Conservation (phyloP, 2,888 invertebrate genomes). For the Copidosoma aretas region DNA sequence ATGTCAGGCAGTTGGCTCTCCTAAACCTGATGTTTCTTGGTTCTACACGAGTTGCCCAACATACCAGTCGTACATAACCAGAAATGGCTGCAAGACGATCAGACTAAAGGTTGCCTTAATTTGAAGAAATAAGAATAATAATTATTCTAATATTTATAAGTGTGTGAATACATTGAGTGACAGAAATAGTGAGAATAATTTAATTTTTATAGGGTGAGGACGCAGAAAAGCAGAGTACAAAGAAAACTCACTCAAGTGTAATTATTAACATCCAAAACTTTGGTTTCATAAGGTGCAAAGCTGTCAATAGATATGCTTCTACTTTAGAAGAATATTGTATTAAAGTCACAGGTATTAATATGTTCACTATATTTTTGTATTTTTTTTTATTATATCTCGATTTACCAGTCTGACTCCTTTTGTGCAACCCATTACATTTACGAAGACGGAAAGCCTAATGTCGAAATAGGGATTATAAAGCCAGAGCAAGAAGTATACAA, state of each 20-base stretch:
- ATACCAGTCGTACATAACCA: slow-evolving; percentile 48
- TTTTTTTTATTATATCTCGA: neutral
- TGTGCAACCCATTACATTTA: slow-evolving; percentile 33
- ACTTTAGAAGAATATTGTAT: slow-evolving; percentile 48
- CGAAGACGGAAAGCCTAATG: slow-evolving; percentile 59
- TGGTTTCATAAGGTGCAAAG: slow-evolving; percentile 57
- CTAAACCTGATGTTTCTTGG: too few relatives aligned
- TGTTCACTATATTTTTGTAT: neutral
- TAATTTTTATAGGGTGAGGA: neutral
- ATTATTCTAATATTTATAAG: neutral
- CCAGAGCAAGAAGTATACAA: slow-evolving; percentile 58
- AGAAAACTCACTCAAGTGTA: neutral
- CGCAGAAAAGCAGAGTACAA: neutral
- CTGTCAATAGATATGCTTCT: slow-evolving; percentile 56
- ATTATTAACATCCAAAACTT: slow-evolving; percentile 44
- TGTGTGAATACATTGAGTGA: too few relatives aligned
- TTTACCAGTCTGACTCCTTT: neutral
- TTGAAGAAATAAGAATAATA: too few relatives aligned
- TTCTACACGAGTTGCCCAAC: slow-evolving; percentile 63
- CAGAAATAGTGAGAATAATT: neutral
- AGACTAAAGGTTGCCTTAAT: slow-evolving; percentile 33
- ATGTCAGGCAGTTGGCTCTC: too few relatives aligned
- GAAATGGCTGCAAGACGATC: slow-evolving; percentile 31
- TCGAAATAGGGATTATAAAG: slow-evolving; percentile 62
- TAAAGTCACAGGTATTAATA: slow-evolving; percentile 57